Evolutionary conservation across 2,888 invertebrate genomes (phyloP).

Genomic region (Adineta ricciae): DNA sequence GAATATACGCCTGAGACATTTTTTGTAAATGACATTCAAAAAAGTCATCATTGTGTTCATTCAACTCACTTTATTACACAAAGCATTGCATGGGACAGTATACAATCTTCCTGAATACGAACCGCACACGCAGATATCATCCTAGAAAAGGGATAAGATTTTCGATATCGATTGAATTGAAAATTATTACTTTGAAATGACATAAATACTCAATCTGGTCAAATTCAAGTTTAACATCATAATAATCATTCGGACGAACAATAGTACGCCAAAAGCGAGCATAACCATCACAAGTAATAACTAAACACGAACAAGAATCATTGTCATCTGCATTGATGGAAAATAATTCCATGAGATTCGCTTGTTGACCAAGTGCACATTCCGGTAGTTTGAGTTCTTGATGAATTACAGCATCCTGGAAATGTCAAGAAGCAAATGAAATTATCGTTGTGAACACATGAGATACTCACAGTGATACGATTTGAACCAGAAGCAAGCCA

Average conservation of each 20-base stretch:
- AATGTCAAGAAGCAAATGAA: background rate
- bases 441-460: background rate
- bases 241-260: background rate
- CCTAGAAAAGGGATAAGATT: background rate
- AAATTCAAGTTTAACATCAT: slow-evolving; percentile 19
- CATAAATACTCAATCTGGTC: background rate
- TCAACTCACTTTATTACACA: background rate
- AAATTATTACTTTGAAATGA: background rate
- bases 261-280: slow-evolving; percentile 5
- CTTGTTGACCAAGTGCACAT: slow-evolving; percentile 18
- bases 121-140: slow-evolving; percentile 10
- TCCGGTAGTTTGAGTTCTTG: slow-evolving; percentile 14
- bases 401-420: slow-evolving; percentile 5
- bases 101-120: slow-evolving; percentile 6
- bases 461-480: background rate
- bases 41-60: background rate
- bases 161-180: background rate
- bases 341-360: slow-evolving; percentile 13
- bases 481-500: slow-evolving; percentile 3
- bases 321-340: background rate
- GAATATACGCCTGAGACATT: slow-evolving; percentile 10
- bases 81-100: slow-evolving; percentile 13
- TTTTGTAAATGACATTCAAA: background rate
- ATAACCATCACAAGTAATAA: slow-evolving; percentile 15
- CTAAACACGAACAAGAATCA: background rate